Evolutionary conservation across 1,140 invertebrate species (phyloP).

Genomic region (Antheraea mylitta): DNA sequence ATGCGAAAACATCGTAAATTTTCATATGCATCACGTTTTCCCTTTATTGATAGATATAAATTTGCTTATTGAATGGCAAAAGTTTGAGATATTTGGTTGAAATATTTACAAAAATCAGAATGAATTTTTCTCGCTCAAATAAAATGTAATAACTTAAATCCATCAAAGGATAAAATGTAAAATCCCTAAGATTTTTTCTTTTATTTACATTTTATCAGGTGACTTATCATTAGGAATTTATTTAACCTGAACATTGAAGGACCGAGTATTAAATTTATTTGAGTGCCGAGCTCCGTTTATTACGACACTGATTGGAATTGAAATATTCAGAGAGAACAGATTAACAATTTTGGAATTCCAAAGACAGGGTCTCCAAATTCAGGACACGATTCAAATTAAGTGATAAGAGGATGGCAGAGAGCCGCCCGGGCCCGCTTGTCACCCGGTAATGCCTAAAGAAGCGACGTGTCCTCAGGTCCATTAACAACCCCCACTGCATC

Average conservation of each 20-base stretch:
- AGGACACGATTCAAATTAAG: constrained; percentile 70
- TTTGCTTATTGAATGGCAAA: background rate
- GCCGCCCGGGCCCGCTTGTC: constrained; percentile 50
- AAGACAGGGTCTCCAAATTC: constrained; percentile 46
- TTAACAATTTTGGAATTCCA: constrained; percentile 36
- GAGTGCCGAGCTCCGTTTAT: constrained; percentile 24
- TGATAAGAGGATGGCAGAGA: constrained; percentile 60
- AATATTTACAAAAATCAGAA: constrained; percentile 22
- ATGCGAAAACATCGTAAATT: constrained; percentile 19
- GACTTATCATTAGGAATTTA: constrained; percentile 21
- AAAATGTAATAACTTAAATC: constrained; percentile 6
- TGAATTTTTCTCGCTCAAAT: constrained; percentile 12
- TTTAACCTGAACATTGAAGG: constrained; percentile 24
- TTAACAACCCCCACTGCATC: constrained; percentile 21
- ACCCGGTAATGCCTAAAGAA: constrained; percentile 46
- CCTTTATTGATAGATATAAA: constrained; percentile 20
- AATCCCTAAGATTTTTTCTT: background rate
- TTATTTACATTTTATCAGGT: constrained; percentile 14
- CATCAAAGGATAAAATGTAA: constrained; percentile 1
- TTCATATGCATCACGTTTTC: constrained; percentile 21
- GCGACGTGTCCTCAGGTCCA: constrained; percentile 25
- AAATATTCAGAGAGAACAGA: constrained; percentile 32
- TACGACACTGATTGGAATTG: constrained; percentile 24
- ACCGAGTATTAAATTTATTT: constrained; percentile 29
- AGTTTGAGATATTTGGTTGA: background rate